Evolutionary conservation across 2,888 invertebrate genomes (phyloP).

Genomic region (Drosophila phalerata): DNA sequence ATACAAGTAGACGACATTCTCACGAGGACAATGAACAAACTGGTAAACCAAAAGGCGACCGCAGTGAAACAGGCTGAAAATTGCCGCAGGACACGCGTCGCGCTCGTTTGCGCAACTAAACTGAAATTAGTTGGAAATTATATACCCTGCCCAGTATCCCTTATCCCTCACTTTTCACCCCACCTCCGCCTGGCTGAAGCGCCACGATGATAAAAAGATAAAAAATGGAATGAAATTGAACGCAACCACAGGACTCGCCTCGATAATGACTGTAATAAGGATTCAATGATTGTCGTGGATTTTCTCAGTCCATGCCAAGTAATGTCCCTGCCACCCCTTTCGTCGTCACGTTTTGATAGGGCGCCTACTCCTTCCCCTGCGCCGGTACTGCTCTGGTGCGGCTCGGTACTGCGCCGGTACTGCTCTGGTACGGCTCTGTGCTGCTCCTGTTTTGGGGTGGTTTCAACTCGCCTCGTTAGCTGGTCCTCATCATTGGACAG

Average conservation of each 20-base stretch:
- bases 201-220: slow-evolving; percentile 53
- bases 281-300: slow-evolving; percentile 78
- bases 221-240: slow-evolving; percentile 70
- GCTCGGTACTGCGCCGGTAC: slow-evolving; percentile 14
- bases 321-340: slow-evolving; percentile 52
- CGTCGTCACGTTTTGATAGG: slow-evolving; percentile 66
- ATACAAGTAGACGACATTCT: slow-evolving; percentile 48
- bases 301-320: slow-evolving; percentile 7
- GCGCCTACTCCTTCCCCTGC: slow-evolving; percentile 30
- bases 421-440: neutral
- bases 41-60: slow-evolving; percentile 46
- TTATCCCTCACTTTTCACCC: neutral
- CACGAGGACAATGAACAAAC: slow-evolving; percentile 33
- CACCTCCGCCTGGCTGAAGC: neutral
- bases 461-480: slow-evolving; percentile 46
- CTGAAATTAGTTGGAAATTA: slow-evolving; percentile 79
- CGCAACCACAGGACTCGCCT: slow-evolving; percentile 64
- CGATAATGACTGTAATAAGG: slow-evolving; percentile 79
- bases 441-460: slow-evolving; percentile 22
- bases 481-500: slow-evolving; percentile 53
- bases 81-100: slow-evolving; percentile 82
- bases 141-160: slow-evolving; percentile 8
- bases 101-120: slow-evolving; percentile 75
- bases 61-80: slow-evolving; percentile 65
- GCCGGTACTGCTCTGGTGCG: too few relatives aligned